Evolutionary conservation across 2,888 invertebrate genomes (phyloP).

Genomic region (Argyra leucocephala): DNA sequence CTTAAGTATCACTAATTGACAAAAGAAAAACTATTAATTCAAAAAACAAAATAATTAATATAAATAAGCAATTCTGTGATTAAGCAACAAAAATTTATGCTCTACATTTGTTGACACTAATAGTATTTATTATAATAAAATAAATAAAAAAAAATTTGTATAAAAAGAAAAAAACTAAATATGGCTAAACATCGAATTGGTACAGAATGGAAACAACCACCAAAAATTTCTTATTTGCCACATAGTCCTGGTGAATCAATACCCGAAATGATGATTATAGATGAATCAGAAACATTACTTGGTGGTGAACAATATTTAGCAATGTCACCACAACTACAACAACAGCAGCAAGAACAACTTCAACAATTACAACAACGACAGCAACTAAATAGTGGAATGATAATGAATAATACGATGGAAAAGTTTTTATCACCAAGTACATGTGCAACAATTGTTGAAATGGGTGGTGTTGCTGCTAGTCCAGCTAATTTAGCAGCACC

Average conservation of each 20-base stretch:
- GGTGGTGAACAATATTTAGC: constrained; percentile 13
- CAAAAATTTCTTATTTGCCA: constrained; percentile 22
- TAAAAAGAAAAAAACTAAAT: constrained; percentile 1
- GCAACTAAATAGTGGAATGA: constrained; percentile 14
- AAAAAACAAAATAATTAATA: not conserved
- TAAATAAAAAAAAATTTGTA: not conserved
- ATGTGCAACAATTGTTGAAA: constrained; percentile 39
- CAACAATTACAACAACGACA: too few relatives aligned
- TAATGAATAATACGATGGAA: constrained; percentile 17
- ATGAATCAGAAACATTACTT: constrained; percentile 24
- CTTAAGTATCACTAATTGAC: not conserved
- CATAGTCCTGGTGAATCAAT: constrained; percentile 14
- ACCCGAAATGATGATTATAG: constrained; percentile 22
- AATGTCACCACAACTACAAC: not conserved
- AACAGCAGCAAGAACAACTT: too few relatives aligned
- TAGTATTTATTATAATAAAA: not conserved
- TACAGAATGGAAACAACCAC: constrained; percentile 24
- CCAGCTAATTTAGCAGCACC: constrained; percentile 22
- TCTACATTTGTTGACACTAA: not conserved
- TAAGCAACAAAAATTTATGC: not conserved
- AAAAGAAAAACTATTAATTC: not conserved
- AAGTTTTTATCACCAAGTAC: constrained; percentile 20
- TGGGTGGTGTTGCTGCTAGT: constrained; percentile 39
- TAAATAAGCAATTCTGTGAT: constrained; percentile 6
- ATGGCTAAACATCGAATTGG: constrained; percentile 24